These are phyloP conservation scores for Callosobruchus maculatus DNA, from an alignment of 2,888 invertebrate species.

Conservation along the genomic window DNA sequence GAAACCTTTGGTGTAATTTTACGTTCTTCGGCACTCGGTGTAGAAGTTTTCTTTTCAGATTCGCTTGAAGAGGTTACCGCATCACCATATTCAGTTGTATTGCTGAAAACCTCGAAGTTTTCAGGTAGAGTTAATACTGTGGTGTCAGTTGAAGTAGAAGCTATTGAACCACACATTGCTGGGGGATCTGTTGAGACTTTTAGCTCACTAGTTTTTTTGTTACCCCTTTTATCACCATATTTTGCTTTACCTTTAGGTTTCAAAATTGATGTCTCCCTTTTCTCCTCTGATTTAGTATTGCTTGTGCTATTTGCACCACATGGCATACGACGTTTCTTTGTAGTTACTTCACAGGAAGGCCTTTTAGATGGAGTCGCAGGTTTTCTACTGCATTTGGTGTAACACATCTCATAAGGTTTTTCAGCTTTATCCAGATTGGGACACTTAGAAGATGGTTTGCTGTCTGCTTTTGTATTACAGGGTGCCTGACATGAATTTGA, in stretches of 20 bases:
- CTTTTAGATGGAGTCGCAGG: not conserved
- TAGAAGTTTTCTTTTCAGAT: not conserved
- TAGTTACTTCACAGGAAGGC: not conserved
- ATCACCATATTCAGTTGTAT: not conserved
- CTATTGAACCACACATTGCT: not conserved
- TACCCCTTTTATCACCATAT: not conserved
- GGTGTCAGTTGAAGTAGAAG: not conserved
- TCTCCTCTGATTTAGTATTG: not conserved
- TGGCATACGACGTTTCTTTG: not conserved
- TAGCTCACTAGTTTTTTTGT: not conserved
- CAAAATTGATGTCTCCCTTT: not conserved
- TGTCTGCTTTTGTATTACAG: not conserved
- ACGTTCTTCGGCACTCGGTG: too few relatives aligned
- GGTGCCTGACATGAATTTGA: not conserved
- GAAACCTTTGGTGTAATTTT: too few relatives aligned
- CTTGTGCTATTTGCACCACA: not conserved
- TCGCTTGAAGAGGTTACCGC: not conserved
- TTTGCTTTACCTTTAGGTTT: not conserved
- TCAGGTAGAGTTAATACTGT: not conserved
- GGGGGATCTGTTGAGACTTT: too few relatives aligned
- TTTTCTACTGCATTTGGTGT: not conserved
- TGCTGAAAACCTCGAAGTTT: not conserved
- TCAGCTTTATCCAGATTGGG: not conserved
- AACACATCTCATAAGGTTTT: not conserved
- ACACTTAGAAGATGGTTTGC: too few relatives aligned